A percentile compares a stretch with the other conserved stretches of the same genome.
Evolutionary conservation across 2,797 vertebrate genomes (phyloP).

Genomic region (Paratrypauchen microcephalus): DNA sequence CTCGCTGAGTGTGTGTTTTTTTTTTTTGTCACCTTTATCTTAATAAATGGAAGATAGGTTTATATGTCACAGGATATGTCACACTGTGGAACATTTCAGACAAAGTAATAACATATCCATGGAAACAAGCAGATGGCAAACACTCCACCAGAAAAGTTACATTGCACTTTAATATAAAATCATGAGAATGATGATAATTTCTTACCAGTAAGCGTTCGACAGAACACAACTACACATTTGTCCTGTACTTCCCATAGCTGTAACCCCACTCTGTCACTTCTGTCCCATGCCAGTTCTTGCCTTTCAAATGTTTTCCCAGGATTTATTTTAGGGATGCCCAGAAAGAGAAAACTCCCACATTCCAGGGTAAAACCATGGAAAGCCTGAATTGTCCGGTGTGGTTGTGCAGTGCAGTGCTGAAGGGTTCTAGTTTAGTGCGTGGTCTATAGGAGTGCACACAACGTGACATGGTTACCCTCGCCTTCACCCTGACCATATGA

Average conservation of each 20-base stretch:
- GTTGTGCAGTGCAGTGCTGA: constrained; percentile 14
- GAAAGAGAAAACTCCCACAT: constrained; percentile 26
- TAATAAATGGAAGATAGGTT: too few species aligned
- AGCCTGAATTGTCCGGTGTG: constrained; percentile 1
- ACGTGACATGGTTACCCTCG: constrained; percentile 31
- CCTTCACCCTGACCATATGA: constrained; percentile 55
- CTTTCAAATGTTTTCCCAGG: constrained; percentile 2
- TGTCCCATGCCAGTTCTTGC: neutral
- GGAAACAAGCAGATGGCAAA: too few species aligned
- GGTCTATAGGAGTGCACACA: constrained; percentile 17
- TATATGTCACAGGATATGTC: too few species aligned
- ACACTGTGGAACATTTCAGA: too few species aligned
- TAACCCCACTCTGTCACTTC: neutral
- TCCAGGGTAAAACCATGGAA: constrained; percentile 10
- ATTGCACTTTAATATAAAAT: too few species aligned
- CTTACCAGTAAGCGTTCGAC: too few species aligned
- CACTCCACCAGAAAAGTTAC: too few species aligned
- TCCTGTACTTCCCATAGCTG: neutral
- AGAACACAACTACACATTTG: neutral
- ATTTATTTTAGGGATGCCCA: constrained; percentile 11
- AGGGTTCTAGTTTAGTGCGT: constrained; percentile 18
- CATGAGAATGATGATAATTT: too few species aligned
- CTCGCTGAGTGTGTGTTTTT: too few species aligned
- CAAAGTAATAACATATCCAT: too few species aligned
- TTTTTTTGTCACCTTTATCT: too few species aligned